phyloP scores from a whole-genome alignment of 2,113 vertebrate genomes.

The Cranoglanis bouderius region DNA sequence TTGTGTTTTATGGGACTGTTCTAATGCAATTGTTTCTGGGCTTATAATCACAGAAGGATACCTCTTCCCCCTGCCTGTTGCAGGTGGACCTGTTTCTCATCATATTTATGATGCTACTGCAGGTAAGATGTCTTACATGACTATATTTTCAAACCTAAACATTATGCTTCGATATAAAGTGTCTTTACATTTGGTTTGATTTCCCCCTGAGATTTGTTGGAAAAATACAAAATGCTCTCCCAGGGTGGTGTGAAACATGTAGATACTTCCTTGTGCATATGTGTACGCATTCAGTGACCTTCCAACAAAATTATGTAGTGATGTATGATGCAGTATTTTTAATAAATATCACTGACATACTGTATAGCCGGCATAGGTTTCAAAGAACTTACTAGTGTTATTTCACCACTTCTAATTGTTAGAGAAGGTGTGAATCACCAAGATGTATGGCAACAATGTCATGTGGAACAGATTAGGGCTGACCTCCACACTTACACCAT shows the following conservation, averaged over 20 bases:
- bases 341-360: not conserved
- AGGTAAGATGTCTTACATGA: conserved; percentile 67
- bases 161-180: not conserved
- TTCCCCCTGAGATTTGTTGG: not conserved
- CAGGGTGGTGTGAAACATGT: no score
- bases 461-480: no score
- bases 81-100: conserved; percentile 79
- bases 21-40: not conserved
- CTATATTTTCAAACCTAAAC: no score
- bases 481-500: no score
- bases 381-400: not conserved
- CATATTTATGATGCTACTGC: conserved; percentile 81
- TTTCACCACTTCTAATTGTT: no score
- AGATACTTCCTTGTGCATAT: no score
- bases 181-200: not conserved
- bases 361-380: not conserved
- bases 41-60: conserved; percentile 77
- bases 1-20: not conserved
- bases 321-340: not conserved
- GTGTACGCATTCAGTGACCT: no score
- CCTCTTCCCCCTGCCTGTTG: conserved; percentile 84
- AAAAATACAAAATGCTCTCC: not conserved
- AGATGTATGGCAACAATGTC: no score
- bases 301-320: no score
- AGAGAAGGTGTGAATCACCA: no score